Evolutionary conservation across 2,797 vertebrate species (phyloP).

Genomic region (Hozukius guyotensis): DNA sequence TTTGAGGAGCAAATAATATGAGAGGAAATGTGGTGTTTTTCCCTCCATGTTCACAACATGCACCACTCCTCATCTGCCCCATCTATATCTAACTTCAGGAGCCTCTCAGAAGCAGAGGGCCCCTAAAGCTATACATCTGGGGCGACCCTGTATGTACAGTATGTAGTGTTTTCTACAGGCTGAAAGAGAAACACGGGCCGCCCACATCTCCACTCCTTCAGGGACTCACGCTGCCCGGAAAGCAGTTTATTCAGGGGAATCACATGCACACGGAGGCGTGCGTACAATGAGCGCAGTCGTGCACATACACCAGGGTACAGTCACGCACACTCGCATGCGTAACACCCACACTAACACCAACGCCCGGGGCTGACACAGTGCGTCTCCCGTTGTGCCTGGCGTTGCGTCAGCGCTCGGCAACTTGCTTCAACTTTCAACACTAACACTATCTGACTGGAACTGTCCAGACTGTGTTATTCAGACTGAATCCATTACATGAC

Average conservation of each 20-base stretch:
- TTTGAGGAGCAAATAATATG: neutral
- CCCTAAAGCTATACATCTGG: neutral
- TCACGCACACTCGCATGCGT: neutral
- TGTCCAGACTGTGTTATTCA: neutral
- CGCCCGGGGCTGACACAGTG: neutral
- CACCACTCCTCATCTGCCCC: neutral
- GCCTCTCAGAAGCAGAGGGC: neutral
- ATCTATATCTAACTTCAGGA: neutral
- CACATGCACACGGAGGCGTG: constrained; percentile 18
- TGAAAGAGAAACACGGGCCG: constrained; percentile 27
- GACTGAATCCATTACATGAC: neutral
- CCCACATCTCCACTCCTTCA: constrained; percentile 38
- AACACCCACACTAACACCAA: neutral
- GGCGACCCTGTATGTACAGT: neutral
- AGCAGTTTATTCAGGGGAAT: constrained; percentile 48
- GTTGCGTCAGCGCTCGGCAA: neutral
- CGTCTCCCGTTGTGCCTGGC: neutral
- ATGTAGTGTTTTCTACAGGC: constrained; percentile 9
- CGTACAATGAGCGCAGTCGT: neutral
- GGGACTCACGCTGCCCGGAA: constrained; percentile 41
- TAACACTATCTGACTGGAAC: constrained; percentile 10
- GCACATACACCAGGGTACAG: neutral
- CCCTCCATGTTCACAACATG: neutral
- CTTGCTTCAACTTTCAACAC: constrained; percentile 20
- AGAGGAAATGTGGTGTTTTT: neutral